Evolutionary conservation across 1,140 invertebrate genomes (phyloP), one percentile per base, ranked within the genome.

Genomic region (Epicauta chinensis): DNA sequence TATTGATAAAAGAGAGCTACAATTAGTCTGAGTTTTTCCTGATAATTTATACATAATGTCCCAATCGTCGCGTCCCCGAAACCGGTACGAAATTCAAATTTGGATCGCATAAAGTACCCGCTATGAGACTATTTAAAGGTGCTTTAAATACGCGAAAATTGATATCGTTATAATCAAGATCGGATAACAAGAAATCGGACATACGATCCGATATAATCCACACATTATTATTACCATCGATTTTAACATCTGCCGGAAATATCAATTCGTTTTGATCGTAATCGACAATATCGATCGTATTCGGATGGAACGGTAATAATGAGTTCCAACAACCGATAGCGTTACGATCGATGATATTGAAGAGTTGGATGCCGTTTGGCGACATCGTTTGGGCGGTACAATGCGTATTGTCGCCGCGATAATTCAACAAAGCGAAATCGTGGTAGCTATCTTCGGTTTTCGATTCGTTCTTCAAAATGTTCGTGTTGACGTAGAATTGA

Each of bases 131-230:
- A 16, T 78, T 74, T 2, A 87, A 65, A 0, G 84, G 77, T 1
- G 82, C 81, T 2, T 79, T 80, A 60, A 81, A 82, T 55, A 90
- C 81, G 62, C 86, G 78, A 74, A 89, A 89, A 62, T 90, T 90
- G 1, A 86, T 74, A 55, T 89, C 86, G 16, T 77, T 81, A 55
- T 83, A 88, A 62, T 90, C 81, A 7, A 91, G 65, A 34, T 79
- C 78, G 1, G 82, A 75, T 47, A 85, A 71, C 12, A 89, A 66
- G 56, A 89, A 89, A 29, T 83, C 78, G 1, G 87, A 83, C 87
- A 91, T 89, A 23, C 81, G 73, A 63, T 91, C 87, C 0, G 86
- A 88, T 2, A 91, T 81, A 0, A 89, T 81, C 87, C 87, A 91
- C 7, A 82, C 73, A 52, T 81, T 79, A 54, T 74, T 71, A 46